Evolutionary conservation across 2,113 vertebrate species (phyloP), one percentile per base, ranked within the genome.

Genomic region (Glareola pratincola): DNA sequence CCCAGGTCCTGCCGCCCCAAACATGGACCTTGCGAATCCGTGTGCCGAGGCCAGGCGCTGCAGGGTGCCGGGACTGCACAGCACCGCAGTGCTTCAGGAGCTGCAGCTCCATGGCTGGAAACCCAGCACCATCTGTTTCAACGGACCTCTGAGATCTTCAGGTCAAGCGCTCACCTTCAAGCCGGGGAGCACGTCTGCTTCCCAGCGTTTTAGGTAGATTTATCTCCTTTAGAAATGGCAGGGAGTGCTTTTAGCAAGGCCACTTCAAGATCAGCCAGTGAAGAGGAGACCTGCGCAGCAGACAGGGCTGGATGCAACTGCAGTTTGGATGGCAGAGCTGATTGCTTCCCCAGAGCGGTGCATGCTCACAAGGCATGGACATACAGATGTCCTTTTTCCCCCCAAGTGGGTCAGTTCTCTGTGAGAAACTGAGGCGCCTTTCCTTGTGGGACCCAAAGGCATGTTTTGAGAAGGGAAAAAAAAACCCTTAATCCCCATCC

Each of bases 261-360:
- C 78, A n/a, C 54, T 80, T 63, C 67, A 91, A 88, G 85, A 91
- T 37, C 88, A 92, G 21, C 18, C 54, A 32, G 68, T 32, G 79
- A 94, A 24, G 18, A 37, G 37, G 53, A 88, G 54, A 67, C 10
- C 36, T n/a, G 43, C 7, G 2, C 30, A 30, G 51, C 59, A 67
- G 24, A 13, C 1, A 2, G 45, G 14, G 54, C n/a, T 34, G 63
- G 60, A n/a, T 0, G 0, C 2, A 9, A 36, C 27, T 0, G 0
- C n/a, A n/a, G 54, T 48, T 41, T 10, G n/a, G 71, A 47, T 0
- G 3, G 67, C 79, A 67, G 59, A 67, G 54, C 14, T 37, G 72
- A 45, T 32, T 8, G 10, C 23, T 77, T 57, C 11, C 45, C 59
- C 45, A 29, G 62, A 39, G 24, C 4, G 2, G 17, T 0, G 14